A percentile compares a stretch with the other conserved stretches of the same genome.
Conservation (phyloP, 2,888 invertebrate species). For the Netelia inedita region DNA sequence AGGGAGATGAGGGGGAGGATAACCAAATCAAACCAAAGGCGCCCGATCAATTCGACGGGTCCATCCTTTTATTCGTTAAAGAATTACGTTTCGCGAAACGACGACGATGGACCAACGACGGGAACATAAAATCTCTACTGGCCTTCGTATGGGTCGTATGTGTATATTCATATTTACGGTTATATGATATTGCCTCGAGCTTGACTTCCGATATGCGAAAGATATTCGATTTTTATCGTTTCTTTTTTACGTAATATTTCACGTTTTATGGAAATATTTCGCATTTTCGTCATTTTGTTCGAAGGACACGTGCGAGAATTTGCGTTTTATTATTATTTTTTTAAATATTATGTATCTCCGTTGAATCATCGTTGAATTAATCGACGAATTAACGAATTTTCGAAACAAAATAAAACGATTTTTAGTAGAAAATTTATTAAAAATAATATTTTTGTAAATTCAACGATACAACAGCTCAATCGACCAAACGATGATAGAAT, state of each 20-base stretch:
- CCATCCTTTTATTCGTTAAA: constrained; percentile 60
- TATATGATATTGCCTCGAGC: constrained; percentile 37
- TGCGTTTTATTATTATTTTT: constrained; percentile 5
- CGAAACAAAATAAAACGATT: no score
- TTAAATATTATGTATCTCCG: no score
- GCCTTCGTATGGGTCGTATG: constrained; percentile 14
- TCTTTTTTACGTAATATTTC: background rate
- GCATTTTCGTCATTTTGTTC: background rate
- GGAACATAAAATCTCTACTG: constrained; percentile 17
- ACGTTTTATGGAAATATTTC: background rate
- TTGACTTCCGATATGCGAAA: constrained; percentile 26
- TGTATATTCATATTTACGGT: no score
- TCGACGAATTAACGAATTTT: no score
- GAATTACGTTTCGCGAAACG: constrained; percentile 48
- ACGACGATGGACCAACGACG: constrained; percentile 26
- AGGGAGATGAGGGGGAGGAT: no score
- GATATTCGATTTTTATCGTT: background rate
- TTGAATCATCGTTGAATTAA: no score
- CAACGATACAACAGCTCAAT: no score
- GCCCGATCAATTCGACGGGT: constrained; percentile 44
- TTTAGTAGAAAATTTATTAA: no score
- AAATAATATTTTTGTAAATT: no score
- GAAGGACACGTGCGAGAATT: constrained; percentile 10
- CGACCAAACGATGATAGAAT: no score
- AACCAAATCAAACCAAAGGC: constrained; percentile 45